Evolutionary conservation across 92 coral and sea anemone genomes (phyloP), one percentile per base, ranked within the genome.

Genomic region (Siderastrea radians): DNA sequence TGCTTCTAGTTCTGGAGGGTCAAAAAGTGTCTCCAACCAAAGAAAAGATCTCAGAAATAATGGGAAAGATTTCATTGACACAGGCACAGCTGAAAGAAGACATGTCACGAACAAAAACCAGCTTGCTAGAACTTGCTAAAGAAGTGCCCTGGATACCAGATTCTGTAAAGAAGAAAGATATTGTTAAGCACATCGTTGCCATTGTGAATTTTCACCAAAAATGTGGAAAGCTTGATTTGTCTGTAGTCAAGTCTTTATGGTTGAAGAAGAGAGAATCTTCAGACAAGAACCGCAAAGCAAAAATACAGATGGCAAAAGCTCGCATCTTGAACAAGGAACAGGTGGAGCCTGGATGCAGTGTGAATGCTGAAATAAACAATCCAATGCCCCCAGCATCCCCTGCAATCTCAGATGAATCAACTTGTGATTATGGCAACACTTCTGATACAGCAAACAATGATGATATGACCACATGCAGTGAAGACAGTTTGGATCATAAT

Each of bases 141-240:
- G 76, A 93, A 7, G 84, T 95, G 44, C 98, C 98, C 14, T 95
- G 98, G 98, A 83, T 93, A 10, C 77, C 87, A 50, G 45, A 81
- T 55, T 63, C 89, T 3, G 84, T 91, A 15, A 80, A 61, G 13
- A 38, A 26, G 9, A 78, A 48, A 17, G 68, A 43, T 46, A 93
- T 93, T 86, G 49, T 87, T 14, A 90, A 58, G 57, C 85, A 74
- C 75, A 74, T 90, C 10, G 86, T 75, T 45, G 89, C 91, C 47
- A 86, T 93, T 51, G 82, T 93, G 51, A 62, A 86, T 12, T 94
- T 81, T 84, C 88, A 94, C 54, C 82, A 87, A 45, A 74, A 82
- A 17, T 93, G 89, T 61, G 81, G 74, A 83, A 81, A 81, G 44
- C 74, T 81, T 19, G 69, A 72, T 16, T 61, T 62, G 38, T 75